These are phyloP conservation scores for Ptychochromis oligacanthus DNA, from an alignment of 2,113 vertebrate species.

Conservation along the genomic window DNA sequence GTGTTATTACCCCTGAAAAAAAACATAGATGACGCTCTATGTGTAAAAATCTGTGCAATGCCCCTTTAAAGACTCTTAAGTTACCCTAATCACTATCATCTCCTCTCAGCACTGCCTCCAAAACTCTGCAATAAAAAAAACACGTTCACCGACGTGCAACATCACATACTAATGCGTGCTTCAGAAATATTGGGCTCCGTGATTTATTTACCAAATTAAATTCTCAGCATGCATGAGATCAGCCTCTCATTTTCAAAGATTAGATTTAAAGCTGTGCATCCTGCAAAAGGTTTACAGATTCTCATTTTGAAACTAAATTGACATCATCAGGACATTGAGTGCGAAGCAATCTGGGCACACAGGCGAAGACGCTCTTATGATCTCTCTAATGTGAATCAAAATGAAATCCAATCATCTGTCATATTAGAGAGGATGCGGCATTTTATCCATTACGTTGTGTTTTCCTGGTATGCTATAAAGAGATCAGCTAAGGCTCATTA, in stretches of 20 bases:
- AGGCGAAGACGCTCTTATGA: constrained; percentile 41
- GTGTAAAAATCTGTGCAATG: background rate
- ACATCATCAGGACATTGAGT: constrained; percentile 38
- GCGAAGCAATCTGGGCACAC: constrained; percentile 19
- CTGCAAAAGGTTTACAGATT: constrained; percentile 49
- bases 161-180: constrained; percentile 36
- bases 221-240: constrained; percentile 52
- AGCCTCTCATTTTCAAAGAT: constrained; percentile 55
- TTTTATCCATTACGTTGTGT: constrained; percentile 49
- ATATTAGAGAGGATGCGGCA: constrained; percentile 35
- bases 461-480: constrained; percentile 51
- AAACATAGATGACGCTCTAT: background rate
- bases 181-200: constrained; percentile 45
- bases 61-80: background rate
- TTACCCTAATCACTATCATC: background rate
- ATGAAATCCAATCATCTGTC: constrained; percentile 58
- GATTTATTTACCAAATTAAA: constrained; percentile 52
- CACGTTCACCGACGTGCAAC: constrained; percentile 15
- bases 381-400: constrained; percentile 62
- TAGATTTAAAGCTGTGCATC: constrained; percentile 46
- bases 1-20: background rate
- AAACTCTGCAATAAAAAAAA: constrained; percentile 13
- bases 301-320: constrained; percentile 59
- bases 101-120: background rate
- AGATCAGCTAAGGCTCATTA: constrained; percentile 59